Evolutionary conservation across 2,797 vertebrate species (phyloP), one percentile per base, ranked within the genome.

Genomic region (Danio jaintianensis): DNA sequence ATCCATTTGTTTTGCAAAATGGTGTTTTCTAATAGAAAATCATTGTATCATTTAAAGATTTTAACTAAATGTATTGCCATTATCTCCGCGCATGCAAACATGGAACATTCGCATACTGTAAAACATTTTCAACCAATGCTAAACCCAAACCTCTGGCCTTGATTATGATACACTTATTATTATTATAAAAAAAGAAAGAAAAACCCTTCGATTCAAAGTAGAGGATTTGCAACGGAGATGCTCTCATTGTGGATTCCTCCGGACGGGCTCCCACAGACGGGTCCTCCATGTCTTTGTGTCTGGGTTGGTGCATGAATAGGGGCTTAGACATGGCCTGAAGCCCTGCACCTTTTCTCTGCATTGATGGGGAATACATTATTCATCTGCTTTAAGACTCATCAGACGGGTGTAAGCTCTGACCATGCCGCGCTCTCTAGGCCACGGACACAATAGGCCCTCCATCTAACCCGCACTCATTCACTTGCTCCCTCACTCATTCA

Each of bases 351-450:
- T 79, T 74, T 74, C 90, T 91, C 90, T 90, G 93, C 92, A 92
- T 92, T 93, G 92, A 93, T 92, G 89, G 89, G 89, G 89, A 89
- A 92, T 93, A 91, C 92, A 94, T 93, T 91, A 94, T 94, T 94
- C 93, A 94, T 93, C 91, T 91, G 92, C 93, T 91, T 92, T 91
- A 89, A 89, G 93, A 91, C 64, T 93, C 88, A 90, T 93, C 91
- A 91, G 89, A 92, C 88, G 91, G 90, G 89, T 90, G 90, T 91
- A 89, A 91, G 89, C 89, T 84, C 89, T 85, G 75, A 86, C 77
- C 89, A 90, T 43, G n/a, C 75, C 63, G 61, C 15, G 77, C 62
- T 69, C 75, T 83, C 63, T 16, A 53, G 79, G 71, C 70, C 72
- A 59, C 53, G 70, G 71, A 75, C 63, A 81, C 79, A 81, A 81